These are phyloP conservation scores for Girardia tigrina DNA, from an alignment of 2,888 invertebrate species.

Conservation along the genomic window DNA sequence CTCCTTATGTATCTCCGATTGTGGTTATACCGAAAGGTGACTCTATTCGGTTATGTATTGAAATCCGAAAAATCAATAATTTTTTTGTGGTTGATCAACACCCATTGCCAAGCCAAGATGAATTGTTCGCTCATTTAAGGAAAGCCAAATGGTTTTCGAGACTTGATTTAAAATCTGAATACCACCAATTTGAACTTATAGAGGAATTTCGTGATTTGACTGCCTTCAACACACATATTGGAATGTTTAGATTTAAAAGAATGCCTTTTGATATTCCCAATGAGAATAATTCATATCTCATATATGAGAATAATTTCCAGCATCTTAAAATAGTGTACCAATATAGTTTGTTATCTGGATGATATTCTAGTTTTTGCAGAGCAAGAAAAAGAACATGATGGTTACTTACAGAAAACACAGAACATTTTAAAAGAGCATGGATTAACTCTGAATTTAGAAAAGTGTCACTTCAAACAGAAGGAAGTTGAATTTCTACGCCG, in stretches of 20 bases:
- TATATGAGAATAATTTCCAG: background rate
- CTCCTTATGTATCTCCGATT: slow-evolving; percentile 24
- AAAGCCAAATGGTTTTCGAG: slow-evolving; percentile 11
- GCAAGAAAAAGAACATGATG: background rate
- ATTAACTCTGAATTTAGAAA: background rate
- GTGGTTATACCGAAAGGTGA: background rate
- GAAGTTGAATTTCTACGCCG: slow-evolving; percentile 31
- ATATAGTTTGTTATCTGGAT: slow-evolving; percentile 16
- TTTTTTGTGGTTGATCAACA: background rate
- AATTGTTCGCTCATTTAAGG: background rate
- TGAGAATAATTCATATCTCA: background rate
- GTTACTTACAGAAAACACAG: background rate
- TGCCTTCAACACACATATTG: slow-evolving; percentile 10
- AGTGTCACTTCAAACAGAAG: background rate
- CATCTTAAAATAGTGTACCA: background rate
- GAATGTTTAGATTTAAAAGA: background rate
- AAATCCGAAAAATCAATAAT: background rate
- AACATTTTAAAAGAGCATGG: background rate
- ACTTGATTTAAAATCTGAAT: background rate
- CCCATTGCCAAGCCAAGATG: background rate
- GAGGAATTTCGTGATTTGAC: slow-evolving; percentile 8
- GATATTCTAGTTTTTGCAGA: slow-evolving; percentile 17
- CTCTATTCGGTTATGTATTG: slow-evolving; percentile 6
- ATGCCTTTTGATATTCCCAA: slow-evolving; percentile 15
- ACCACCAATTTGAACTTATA: background rate